These are phyloP conservation scores for Acromyrmex heyeri DNA, from an alignment of 1,140 invertebrate genomes.

Conservation along the genomic window DNA sequence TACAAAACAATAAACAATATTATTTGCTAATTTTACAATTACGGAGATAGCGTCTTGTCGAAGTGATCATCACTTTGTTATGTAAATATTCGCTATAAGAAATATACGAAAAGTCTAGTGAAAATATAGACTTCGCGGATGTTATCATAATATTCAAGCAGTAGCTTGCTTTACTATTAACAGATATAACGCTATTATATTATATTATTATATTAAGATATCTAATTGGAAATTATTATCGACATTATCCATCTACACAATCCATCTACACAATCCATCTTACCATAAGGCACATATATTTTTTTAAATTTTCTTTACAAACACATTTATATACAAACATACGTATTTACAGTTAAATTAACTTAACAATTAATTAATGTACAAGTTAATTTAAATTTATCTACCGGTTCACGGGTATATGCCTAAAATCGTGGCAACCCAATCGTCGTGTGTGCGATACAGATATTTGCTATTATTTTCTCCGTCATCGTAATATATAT, in stretches of 20 bases:
- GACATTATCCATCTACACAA: slow-evolving; percentile 17
- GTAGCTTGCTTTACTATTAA: slow-evolving; percentile 17
- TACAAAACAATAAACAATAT: slow-evolving; percentile 15
- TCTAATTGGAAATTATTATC: slow-evolving; percentile 20
- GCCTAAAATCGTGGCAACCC: background rate
- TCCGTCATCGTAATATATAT: background rate
- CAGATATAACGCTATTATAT: slow-evolving; percentile 22
- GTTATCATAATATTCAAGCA: slow-evolving; percentile 25
- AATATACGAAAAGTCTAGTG: slow-evolving; percentile 18
- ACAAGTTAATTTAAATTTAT: background rate
- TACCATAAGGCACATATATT: slow-evolving; percentile 28
- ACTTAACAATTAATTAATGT: too few species aligned
- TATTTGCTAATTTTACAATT: slow-evolving; percentile 18
- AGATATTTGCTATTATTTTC: background rate
- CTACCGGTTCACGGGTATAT: background rate
- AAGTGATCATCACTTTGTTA: background rate
- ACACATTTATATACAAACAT: slow-evolving; percentile 36
- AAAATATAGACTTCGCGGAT: slow-evolving; percentile 25
- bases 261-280: background rate
- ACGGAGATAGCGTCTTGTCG: background rate
- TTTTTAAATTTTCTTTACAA: background rate
- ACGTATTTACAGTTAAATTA: slow-evolving; percentile 45
- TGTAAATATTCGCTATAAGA: slow-evolving; percentile 25
- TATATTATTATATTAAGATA: background rate
- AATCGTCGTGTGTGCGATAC: background rate